Evolutionary conservation across 2,113 vertebrate genomes (phyloP).

Genomic region (Nothoprocta pentlandii): DNA sequence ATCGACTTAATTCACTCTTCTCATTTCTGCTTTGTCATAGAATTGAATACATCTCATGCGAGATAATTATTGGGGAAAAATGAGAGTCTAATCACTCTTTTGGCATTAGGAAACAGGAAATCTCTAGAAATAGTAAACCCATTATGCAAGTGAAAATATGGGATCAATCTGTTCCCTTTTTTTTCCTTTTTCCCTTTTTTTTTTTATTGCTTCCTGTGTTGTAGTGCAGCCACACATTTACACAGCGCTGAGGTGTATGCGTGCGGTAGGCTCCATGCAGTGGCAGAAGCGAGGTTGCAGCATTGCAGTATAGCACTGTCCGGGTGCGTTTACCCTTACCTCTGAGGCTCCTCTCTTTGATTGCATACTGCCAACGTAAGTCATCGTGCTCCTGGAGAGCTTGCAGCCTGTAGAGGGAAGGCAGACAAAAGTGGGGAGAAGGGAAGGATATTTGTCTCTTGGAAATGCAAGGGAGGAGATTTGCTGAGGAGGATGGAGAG

Average conservation of each 20-base stretch:
- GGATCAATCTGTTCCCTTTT: not conserved
- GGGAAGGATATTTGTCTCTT: not conserved
- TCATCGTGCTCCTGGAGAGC: not conserved
- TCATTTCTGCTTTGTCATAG: not conserved
- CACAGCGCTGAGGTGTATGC: not conserved
- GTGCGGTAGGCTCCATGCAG: not conserved
- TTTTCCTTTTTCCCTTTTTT: not conserved
- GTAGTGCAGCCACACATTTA: not conserved
- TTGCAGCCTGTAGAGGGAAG: not conserved
- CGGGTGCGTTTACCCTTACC: not conserved
- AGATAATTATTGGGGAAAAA: not conserved
- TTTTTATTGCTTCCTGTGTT: not conserved
- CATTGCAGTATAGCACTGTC: not conserved
- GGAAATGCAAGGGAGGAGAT: not conserved
- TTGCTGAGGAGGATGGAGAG: not conserved
- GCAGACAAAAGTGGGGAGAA: not conserved
- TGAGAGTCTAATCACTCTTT: not conserved
- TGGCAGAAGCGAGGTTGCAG: not conserved
- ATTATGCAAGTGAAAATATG: not conserved
- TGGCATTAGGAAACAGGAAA: not conserved
- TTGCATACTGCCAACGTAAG: not conserved
- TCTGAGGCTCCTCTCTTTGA: not conserved
- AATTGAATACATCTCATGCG: not conserved
- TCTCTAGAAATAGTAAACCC: not conserved
- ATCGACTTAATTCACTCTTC: conserved; percentile 5